Conservation (phyloP, 2,888 invertebrate species). For the Cheilosia urbana region DNA sequence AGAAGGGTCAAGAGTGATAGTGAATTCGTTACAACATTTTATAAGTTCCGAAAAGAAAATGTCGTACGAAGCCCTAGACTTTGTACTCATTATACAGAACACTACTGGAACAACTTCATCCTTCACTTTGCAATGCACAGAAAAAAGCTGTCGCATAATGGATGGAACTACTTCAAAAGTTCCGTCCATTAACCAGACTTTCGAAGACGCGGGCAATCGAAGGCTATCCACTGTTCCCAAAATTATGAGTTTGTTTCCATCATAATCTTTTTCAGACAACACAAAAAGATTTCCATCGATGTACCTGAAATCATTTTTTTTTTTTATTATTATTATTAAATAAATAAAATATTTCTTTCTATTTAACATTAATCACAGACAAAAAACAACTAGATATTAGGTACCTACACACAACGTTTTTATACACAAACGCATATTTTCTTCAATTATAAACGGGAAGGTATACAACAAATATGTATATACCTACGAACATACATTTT, state of each 20-base stretch:
- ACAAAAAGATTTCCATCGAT: constrained; percentile 23
- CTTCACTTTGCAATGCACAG: constrained; percentile 27
- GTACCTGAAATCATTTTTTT: constrained; percentile 16
- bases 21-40: not conserved
- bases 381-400: not conserved
- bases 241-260: constrained; percentile 27
- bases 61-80: constrained; percentile 10
- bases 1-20: no score
- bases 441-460: not conserved
- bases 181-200: constrained; percentile 41
- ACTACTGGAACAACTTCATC: constrained; percentile 20
- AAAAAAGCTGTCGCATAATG: constrained; percentile 31
- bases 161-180: constrained; percentile 39
- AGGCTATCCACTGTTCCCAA: constrained; percentile 21
- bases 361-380: constrained; percentile 5
- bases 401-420: constrained; percentile 2
- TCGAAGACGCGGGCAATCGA: constrained; percentile 1
- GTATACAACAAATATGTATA: not conserved
- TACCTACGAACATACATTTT: not conserved
- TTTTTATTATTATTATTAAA: no score
- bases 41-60: constrained; percentile 24
- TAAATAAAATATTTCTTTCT: no score
- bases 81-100: constrained; percentile 34
- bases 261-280: constrained; percentile 20
- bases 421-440: not conserved